Evolutionary conservation across 2,797 vertebrate genomes (phyloP).

Genomic region (Pterois miles): DNA sequence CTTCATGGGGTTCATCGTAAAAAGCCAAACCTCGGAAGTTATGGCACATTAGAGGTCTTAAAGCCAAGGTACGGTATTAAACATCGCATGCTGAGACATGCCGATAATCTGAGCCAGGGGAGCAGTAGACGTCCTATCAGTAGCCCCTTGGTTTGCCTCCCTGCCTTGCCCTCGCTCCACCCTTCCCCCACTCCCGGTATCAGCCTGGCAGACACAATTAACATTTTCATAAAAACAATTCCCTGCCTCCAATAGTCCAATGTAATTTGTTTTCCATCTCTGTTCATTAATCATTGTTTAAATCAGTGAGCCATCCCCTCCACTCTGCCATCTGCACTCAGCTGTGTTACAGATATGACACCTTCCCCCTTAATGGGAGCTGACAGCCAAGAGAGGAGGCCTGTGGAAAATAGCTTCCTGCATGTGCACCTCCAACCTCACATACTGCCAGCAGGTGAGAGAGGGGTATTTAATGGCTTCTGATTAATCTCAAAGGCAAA

Average conservation of each 20-base stretch:
- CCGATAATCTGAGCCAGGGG: constrained; percentile 74
- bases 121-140: constrained; percentile 76
- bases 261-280: constrained; percentile 99
- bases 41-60: constrained; percentile 76
- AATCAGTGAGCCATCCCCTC: constrained; percentile 99
- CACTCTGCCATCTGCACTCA: constrained; percentile 99
- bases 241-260: constrained; percentile 99
- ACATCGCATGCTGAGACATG: constrained; percentile 65
- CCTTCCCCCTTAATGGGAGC: constrained; percentile 99
- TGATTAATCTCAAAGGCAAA: constrained; percentile 84
- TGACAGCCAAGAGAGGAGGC: constrained; percentile 98
- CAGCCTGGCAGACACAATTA: constrained; percentile 97
- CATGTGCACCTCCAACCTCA: constrained; percentile 97
- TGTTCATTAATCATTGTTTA: constrained; percentile 99
- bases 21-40: constrained; percentile 80
- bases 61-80: constrained; percentile 78
- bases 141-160: constrained; percentile 68
- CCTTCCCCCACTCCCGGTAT: constrained; percentile 77
- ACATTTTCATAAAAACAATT: constrained; percentile 99
- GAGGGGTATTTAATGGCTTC: constrained; percentile 93
- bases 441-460: constrained; percentile 98
- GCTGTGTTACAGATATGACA: constrained; percentile 99
- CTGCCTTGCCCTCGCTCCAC: constrained; percentile 72
- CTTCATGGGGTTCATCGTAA: constrained; percentile 78
- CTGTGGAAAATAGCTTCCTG: constrained; percentile 99